Base-by-base conservation (phyloP, 2,888 invertebrate species). In the Gymnoscelis rufifasciata region DNA sequence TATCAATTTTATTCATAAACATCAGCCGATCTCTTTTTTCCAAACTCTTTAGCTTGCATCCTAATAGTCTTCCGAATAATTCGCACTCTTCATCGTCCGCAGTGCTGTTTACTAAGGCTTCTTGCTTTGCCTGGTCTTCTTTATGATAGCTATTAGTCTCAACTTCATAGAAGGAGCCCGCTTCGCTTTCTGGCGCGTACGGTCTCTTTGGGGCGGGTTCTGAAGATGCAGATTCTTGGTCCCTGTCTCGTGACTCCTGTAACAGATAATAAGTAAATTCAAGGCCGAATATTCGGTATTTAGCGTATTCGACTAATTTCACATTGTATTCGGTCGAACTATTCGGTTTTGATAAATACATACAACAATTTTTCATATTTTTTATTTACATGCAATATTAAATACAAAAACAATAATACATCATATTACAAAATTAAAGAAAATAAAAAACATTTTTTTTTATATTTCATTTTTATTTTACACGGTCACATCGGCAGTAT, bases 241-340 rank as follows among this genome's bases (percentile, higher is more conserved):
- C 29, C 38, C 23, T 15, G 19, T n/a, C n/a, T 29, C 29, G 28
- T 7, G 29, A 27, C 27, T 38, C 28, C 38, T 39, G 11, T 6
- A 39, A 29, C 5, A 39, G 19, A 29, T 30, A 30, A 13, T 13
- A n/a, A n/a, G n/a, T n/a, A n/a, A n/a, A n/a, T n/a, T n/a, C n/a
- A n/a, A n/a, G n/a, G n/a, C n/a, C n/a, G n/a, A n/a, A n/a, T n/a
- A n/a, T n/a, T n/a, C n/a, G n/a, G n/a, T n/a, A n/a, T n/a, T n/a
- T n/a, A n/a, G n/a, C n/a, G n/a, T n/a, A n/a, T n/a, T n/a, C n/a
- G n/a, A n/a, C n/a, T n/a, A n/a, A n/a, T n/a, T n/a, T n/a, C n/a
- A n/a, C n/a, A n/a, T n/a, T n/a, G n/a, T n/a, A n/a, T n/a, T n/a
- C n/a, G n/a, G n/a, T n/a, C n/a, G n/a, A n/a, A n/a, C n/a, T n/a